Base-by-base conservation (phyloP, 2,797 vertebrate species). In the Chrysocyon brachyurus region DNA sequence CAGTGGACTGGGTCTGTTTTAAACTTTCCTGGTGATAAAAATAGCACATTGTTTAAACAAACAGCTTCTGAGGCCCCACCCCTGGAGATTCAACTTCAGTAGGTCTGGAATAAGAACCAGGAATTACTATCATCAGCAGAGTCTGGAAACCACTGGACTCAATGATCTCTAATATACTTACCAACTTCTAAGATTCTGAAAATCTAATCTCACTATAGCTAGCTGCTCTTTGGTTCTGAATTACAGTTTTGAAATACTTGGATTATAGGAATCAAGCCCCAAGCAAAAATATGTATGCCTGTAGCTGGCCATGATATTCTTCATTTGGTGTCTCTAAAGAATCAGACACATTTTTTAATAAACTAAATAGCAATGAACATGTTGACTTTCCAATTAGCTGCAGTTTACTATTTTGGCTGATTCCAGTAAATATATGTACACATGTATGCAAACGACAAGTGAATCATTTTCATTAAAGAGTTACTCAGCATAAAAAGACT, bases 301-400 rank as follows among this genome's bases (percentile, higher is more conserved):
- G 26, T 81, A 63, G 26, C 75, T 95, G 73, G 59, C 33, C 87
- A 81, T 40, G 49, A 72, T 75, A 66, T 6, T 94, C 86, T 89
- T 91, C 68, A 36, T 91, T 54, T 81, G 54, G 40, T 84, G 22
- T 96, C 70, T 84, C 68, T 91, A 93, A 95, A 90, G 61, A 92
- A 77, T 90, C 75, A 96, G 82, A 95, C 83, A 90, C 21, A 87
- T 96, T 83, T 97, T 95, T 83, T 64, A 96, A 82, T 96, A 91
- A 91, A 93, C 79, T 75, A 95, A 91, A 64, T 70, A 87, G 54
- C 81, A 90, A n/a, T 59, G 49, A 96, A 83, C 79, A 83, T 81
- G n/a, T 54, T 91, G 88, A 93, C 59, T 96, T 94, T 92, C 90
- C 95, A 94, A 46, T 57, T 93, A 83, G 79, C 93, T 90, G 14